Evolutionary conservation across 2,888 invertebrate species (phyloP), one percentile per base, ranked within the genome.

Genomic region (Chydorus sphaericus): DNA sequence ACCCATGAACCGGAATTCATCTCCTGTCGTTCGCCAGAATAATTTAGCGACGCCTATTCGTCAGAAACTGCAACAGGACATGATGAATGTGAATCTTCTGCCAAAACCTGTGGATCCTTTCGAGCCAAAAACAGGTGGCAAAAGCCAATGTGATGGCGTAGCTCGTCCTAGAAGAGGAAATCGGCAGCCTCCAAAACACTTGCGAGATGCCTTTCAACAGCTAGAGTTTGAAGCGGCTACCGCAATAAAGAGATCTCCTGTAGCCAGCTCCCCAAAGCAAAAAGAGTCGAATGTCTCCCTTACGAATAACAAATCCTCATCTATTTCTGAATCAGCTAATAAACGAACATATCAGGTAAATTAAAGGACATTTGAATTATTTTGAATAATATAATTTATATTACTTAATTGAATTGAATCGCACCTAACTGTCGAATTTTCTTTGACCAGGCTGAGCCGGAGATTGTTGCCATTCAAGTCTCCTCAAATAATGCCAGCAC

Each of bases 101-200:
- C n/a, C n/a, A n/a, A 31, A 53, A 44, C 6, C 26, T 10, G 44
- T 44, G 26, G 28, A 44, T n/a, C 20, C 38, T 3, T 26, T 38
- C 26, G 28, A 29, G 36, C 10, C 29, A 14, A 53, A 53, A 23
- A 37, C 53, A 11, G 44, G 44, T 18, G 36, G 8, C 3, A 30
- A 30, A 4, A 18, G 50, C 26, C 44, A 48, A 31, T 18, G 31
- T 14, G 48, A 36, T 11, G 48, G 57, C 8, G 56, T 58, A 38
- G 39, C 59, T 10, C 55, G 58, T 38, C 59, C 63, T 54, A 57
- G 61, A 67, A 67, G 62, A 31, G 58, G 64, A 62, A 77, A 76
- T 59, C 76, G 77, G 59, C 81, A 80, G 66, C 74, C 77, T 30
- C 78, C 80, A 18, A 74, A 78, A 16, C 78, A 77, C 65, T 71